Evolutionary conservation across 2,888 invertebrate species (phyloP).

Genomic region (Cephus spinipes): DNA sequence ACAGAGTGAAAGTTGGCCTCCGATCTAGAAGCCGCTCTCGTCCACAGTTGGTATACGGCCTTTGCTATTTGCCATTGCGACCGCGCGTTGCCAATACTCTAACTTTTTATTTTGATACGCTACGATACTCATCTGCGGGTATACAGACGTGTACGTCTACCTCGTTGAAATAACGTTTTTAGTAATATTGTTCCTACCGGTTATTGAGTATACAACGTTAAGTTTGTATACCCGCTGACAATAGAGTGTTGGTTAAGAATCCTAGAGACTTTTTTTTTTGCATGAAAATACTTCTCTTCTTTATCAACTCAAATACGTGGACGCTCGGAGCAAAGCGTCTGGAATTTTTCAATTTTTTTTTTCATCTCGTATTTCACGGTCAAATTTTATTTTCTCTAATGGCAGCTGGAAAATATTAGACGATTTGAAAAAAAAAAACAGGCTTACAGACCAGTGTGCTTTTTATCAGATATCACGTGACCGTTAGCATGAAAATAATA

Average conservation of each 20-base stretch:
- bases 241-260: not conserved
- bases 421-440: not conserved
- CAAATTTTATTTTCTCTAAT: not conserved
- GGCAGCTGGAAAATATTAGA: not conserved
- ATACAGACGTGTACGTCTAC: not conserved
- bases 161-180: not conserved
- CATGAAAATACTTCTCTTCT: not conserved
- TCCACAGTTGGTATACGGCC: not conserved
- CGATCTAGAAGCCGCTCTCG: not conserved
- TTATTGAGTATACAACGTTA: not conserved
- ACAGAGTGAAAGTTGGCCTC: slow-evolving; percentile 44
- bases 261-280: not conserved
- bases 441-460: not conserved
- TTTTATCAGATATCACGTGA: slow-evolving; percentile 31
- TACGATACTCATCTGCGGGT: not conserved
- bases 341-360: not conserved
- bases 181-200: not conserved
- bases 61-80: not conserved
- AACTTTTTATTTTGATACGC: not conserved
- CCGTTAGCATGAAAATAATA: slow-evolving; percentile 36
- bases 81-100: not conserved
- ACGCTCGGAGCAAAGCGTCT: not conserved
- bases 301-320: not conserved
- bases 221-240: not conserved
- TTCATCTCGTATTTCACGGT: slow-evolving; percentile 30